These are phyloP conservation scores for Sarcophaga bullata DNA, from an alignment of 1,140 invertebrate genomes.

Conservation along the genomic window DNA sequence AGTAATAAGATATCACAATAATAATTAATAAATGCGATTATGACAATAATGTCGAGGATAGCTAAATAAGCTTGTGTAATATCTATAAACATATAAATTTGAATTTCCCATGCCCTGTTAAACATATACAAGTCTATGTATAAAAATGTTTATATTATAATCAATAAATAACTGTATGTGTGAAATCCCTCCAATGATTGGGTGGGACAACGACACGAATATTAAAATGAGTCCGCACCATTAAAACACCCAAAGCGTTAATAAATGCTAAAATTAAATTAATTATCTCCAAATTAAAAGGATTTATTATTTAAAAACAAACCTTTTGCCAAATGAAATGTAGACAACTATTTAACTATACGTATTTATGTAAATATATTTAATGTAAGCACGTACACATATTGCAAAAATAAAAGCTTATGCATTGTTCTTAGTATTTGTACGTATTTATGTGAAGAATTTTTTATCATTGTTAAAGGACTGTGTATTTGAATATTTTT, in stretches of 20 bases:
- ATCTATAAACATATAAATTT: no score
- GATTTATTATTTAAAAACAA: no score
- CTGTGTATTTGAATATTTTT: background rate
- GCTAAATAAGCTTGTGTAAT: background rate
- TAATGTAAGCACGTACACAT: background rate
- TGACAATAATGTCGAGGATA: no score
- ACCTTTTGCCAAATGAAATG: no score
- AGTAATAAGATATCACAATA: no score
- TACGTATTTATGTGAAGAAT: background rate
- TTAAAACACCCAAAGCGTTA: no score
- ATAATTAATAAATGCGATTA: no score
- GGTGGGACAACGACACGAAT: slow-evolving; percentile 20
- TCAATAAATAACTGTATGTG: background rate
- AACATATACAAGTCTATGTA: background rate
- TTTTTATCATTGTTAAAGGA: background rate
- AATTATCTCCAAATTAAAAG: no score
- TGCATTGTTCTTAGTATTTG: background rate
- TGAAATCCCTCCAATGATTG: slow-evolving; percentile 5
- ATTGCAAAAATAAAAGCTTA: background rate
- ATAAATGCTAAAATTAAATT: no score
- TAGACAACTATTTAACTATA: no score
- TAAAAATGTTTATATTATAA: background rate
- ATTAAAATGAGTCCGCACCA: no score
- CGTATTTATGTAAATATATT: background rate
- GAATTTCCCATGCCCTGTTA: no score